Evolutionary conservation across 2,113 vertebrate species (phyloP), one percentile per base, ranked within the genome.

Genomic region (Callopanchax toddi): DNA sequence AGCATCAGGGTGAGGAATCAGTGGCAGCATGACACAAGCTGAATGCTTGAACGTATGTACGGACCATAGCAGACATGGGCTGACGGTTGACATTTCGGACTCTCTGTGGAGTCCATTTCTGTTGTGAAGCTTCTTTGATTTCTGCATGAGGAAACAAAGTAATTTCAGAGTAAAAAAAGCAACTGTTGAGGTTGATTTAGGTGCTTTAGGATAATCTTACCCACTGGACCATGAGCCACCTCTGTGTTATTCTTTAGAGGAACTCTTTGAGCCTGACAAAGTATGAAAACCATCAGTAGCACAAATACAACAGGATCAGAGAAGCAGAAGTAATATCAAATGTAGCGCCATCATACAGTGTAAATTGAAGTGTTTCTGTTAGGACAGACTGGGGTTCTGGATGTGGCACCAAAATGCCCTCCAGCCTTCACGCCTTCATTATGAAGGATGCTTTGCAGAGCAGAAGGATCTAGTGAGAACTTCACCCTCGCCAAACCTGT

Each of bases 191-290:
- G 39, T 13, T 46, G 20, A 21, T 2, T 67, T 51, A 9, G 22
- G 17, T 46, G 48, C 45, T 9, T 32, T n/a, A n/a, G n/a, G n/a
- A n/a, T n/a, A n/a, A n/a, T n/a, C 71, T 75, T 79, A 91, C 90
- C 85, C 32, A 23, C 8, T 76, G 66, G 3, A 29, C 12, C 55
- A 17, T 15, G 48, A 8, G 32, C 37, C 1, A 55, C 54, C 54
- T 86, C 89, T 5, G 43, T 26, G 4, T 5, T 56, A 16, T 87
- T 92, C 53, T 44, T 83, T 32, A 91, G 44, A 0, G 85, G 90
- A 12, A 93, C 88, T 79, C 92, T 83, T 66, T 80, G 90, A 67
- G 90, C 88, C 91, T 93, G 70, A 54, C 21, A 70, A 4, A 44
- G n/a, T 3, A 0, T 21, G 6, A 36, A 45, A 58, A 8, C 17